Evolutionary conservation across 2,113 vertebrate species (phyloP).

Genomic region (Elgaria multicarinata): DNA sequence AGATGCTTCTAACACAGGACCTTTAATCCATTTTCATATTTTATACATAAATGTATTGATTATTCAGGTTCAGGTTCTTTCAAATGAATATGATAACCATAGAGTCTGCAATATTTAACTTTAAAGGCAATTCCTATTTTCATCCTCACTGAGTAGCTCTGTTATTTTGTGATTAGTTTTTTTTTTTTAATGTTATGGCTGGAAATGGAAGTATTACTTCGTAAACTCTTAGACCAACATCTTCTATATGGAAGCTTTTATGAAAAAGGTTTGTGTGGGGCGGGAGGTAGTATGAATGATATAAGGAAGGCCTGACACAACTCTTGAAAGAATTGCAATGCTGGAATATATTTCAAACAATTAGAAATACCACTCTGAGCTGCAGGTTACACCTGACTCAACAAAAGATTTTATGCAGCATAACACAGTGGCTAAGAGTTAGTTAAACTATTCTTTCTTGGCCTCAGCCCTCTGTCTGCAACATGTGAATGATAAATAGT

Average conservation of each 20-base stretch:
- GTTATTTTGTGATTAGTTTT: neutral
- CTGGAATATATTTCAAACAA: neutral
- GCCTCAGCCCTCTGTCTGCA: neutral
- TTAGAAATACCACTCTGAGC: neutral
- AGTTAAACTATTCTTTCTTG: neutral
- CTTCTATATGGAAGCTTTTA: neutral
- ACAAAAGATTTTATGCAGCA: neutral
- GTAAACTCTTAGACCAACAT: neutral
- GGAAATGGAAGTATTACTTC: neutral
- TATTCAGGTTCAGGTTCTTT: conserved; percentile 36
- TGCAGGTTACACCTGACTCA: neutral
- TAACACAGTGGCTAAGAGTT: neutral
- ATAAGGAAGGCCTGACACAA: neutral
- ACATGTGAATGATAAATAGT: neutral
- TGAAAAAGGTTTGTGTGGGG: neutral
- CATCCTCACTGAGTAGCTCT: neutral
- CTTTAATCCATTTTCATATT: conserved; percentile 50
- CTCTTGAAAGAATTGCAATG: neutral
- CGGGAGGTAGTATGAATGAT: neutral
- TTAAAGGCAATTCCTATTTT: neutral
- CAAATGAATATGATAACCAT: conserved; percentile 42
- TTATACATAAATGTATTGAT: conserved; percentile 40
- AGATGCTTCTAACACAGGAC: neutral
- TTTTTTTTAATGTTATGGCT: neutral
- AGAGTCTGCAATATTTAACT: conserved; percentile 50